Evolutionary conservation across 2,888 invertebrate genomes (phyloP), one percentile per base, ranked within the genome.

Genomic region (Drosophila imparisetae): DNA sequence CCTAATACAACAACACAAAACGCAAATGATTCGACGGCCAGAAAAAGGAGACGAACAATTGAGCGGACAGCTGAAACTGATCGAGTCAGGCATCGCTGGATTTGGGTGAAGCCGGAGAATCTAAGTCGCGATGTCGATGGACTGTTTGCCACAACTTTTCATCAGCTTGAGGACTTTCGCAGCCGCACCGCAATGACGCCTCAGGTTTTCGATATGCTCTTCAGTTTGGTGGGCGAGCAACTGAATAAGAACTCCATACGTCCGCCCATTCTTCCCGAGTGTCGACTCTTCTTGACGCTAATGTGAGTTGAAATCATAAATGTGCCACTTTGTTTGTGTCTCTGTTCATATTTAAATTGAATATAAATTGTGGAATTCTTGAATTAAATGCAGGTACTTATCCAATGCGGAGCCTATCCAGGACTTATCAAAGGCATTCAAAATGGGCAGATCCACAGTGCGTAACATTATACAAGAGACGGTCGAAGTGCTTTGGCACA

Each of bases 211-310:
- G 42, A 68, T 11, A 68, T 76, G 53, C 40, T 76, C 6, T 49
- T 78, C 13, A 50, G 40, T 18, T 52, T 78, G 38, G 58, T 76
- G 0, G 72, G 57, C n/a, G 72, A 76, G 15, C 73, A 72, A n/a
- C 18, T 76, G 18, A 55, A 53, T 6, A 72, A 62, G 21, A 54
- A 78, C 13, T 73, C 50, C 40, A 62, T 67, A 38, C 68, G 64
- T 18, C 42, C 8, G 8, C 34, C 62, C 1, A 72, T 78, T 30
- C 11, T 58, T 3, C 36, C 62, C 1, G 49, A 68, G n/a, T 57
- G 64, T 24, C 62, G 65, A 7, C 55, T 77, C 13, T 78, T 68
- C 15, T 29, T 73, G 18, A 78, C 73, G 1, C 48, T 66, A 11
- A 58, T 57, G 78, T 73, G 36, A 73, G 68, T 48, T 18, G 2